Conservation (phyloP, 2,888 invertebrate genomes). For the Drosophila differens region DNA sequence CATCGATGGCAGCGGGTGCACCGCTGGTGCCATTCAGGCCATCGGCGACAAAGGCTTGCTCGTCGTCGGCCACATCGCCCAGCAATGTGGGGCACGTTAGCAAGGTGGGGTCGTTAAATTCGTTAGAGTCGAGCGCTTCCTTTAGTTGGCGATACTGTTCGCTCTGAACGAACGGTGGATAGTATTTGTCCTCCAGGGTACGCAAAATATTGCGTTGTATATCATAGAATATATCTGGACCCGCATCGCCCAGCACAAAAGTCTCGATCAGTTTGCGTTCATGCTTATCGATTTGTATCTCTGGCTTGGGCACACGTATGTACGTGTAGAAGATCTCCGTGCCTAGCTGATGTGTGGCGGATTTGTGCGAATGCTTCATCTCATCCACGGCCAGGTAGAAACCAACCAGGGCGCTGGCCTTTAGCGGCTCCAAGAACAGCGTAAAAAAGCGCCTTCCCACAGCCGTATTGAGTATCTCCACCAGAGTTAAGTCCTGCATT, state of each 20-base stretch:
- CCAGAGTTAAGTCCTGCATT: conserved; percentile 89
- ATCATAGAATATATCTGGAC: conserved; percentile 94
- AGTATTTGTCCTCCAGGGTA: conserved; percentile 94
- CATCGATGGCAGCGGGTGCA: conserved; percentile 86
- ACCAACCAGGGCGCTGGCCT: conserved; percentile 93
- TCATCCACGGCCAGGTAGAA: conserved; percentile 96
- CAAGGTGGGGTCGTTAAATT: conserved; percentile 85
- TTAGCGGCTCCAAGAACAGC: conserved; percentile 92
- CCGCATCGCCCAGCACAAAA: conserved; percentile 94
- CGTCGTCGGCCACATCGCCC: conserved; percentile 73
- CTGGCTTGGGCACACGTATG: conserved; percentile 92
- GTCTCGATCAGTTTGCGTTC: conserved; percentile 94
- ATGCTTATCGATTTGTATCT: conserved; percentile 92
- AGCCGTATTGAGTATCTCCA: conserved; percentile 91
- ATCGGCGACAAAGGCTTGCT: conserved; percentile 68
- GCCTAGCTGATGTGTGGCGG: conserved; percentile 93
- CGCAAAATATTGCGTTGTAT: conserved; percentile 93
- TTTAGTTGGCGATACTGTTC: conserved; percentile 91
- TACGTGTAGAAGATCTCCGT: conserved; percentile 97
- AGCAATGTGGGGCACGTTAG: conserved; percentile 72
- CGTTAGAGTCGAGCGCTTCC: conserved; percentile 84
- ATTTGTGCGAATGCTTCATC: conserved; percentile 90
- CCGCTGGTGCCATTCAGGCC: conserved; percentile 58
- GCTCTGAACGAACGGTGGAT: conserved; percentile 94
- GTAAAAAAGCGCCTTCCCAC: conserved; percentile 92